phyloP scores from a whole-genome alignment of 2,797 vertebrate genomes.

The Alauda arvensis region DNA sequence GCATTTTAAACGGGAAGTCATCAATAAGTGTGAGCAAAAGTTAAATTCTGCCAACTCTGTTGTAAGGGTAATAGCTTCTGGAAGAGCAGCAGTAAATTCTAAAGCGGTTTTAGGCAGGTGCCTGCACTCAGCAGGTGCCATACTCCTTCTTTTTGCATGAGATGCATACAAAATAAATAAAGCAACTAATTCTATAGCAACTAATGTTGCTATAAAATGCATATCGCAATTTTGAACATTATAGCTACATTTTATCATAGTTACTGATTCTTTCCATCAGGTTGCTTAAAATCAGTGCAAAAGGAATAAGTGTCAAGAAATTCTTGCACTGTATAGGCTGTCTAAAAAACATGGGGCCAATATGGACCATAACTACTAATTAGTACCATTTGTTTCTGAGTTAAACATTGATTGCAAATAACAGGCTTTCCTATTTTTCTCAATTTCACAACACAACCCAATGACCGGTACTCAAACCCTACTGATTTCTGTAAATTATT shows the following conservation, averaged over 20 bases:
- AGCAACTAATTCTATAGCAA: conserved; percentile 1
- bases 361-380: neutral
- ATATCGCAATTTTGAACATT: neutral
- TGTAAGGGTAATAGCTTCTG: neutral
- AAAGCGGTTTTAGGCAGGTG: neutral
- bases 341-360: neutral
- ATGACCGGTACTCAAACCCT: neutral
- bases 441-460: neutral
- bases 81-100: neutral
- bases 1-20: neutral
- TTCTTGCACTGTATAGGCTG: neutral
- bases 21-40: neutral
- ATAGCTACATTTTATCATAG: neutral
- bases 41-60: neutral
- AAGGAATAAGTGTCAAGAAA: conserved; percentile 15
- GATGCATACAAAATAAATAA: neutral
- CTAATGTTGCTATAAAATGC: neutral
- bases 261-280: neutral
- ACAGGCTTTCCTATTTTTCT: neutral
- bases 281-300: conserved; percentile 3
- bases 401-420: neutral
- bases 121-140: neutral
- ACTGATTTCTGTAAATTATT: neutral
- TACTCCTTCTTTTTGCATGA: neutral
- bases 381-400: neutral